Evolutionary conservation across 2,797 vertebrate genomes (phyloP).

Genomic region (Hipposideros larvatus): DNA sequence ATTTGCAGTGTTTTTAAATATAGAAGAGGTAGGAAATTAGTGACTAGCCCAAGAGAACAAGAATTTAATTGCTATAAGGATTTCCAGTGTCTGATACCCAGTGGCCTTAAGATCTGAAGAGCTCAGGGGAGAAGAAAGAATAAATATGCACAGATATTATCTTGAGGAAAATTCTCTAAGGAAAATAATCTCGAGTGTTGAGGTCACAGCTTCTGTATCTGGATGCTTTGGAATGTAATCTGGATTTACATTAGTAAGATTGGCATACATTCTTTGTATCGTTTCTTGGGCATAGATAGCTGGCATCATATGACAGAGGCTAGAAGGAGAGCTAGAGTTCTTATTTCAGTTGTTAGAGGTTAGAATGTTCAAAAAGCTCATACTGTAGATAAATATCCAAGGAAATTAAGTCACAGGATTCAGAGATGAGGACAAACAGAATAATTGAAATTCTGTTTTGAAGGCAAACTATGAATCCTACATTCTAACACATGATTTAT

Average conservation of each 20-base stretch:
- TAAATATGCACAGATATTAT: not conserved
- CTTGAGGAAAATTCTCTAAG: not conserved
- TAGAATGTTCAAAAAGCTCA: not conserved
- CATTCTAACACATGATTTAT: not conserved
- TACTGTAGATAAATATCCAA: not conserved
- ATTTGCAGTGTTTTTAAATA: not conserved
- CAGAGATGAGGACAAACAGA: not conserved
- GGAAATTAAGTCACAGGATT: not conserved
- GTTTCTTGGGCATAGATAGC: not conserved
- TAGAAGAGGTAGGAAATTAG: not conserved
- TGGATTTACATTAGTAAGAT: not conserved
- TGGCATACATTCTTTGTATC: not conserved
- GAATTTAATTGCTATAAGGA: not conserved
- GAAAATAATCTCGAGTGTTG: not conserved
- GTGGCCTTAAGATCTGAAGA: not conserved
- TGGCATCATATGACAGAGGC: not conserved
- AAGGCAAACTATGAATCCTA: not conserved
- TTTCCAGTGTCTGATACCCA: not conserved
- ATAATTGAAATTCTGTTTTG: not conserved
- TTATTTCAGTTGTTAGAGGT: not conserved
- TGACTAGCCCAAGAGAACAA: not conserved
- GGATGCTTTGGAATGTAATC: not conserved
- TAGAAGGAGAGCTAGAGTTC: not conserved
- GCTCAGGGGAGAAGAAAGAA: not conserved
- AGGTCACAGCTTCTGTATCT: not conserved